A percentile compares a stretch with the other conserved stretches of the same genome.
Evolutionary conservation across 2,888 invertebrate species (phyloP).

Genomic region (Malacosoma neustria): DNA sequence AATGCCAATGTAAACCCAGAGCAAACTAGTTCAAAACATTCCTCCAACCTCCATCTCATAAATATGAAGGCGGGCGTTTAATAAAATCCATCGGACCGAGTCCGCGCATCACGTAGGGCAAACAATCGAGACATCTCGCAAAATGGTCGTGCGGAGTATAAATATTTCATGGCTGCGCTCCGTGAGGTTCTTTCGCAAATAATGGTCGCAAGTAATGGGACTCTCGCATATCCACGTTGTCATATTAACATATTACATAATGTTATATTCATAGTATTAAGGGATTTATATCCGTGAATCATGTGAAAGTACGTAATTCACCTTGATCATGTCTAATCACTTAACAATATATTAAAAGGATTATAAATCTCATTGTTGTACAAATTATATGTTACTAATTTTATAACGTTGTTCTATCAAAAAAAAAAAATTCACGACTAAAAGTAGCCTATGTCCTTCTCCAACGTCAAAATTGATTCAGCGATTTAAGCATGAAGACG

Average conservation of each 20-base stretch:
- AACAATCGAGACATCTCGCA: neutral
- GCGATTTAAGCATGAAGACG: too few relatives aligned
- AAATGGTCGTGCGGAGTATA: neutral
- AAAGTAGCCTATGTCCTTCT: too few relatives aligned
- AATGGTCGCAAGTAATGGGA: neutral
- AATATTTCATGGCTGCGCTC: neutral
- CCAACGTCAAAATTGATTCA: too few relatives aligned
- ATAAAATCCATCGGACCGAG: neutral
- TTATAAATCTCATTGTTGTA: too few relatives aligned
- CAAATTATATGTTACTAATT: too few relatives aligned
- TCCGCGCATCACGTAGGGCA: neutral
- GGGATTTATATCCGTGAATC: too few relatives aligned
- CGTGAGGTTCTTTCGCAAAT: neutral
- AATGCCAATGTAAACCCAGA: too few relatives aligned
- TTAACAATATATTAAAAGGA: too few relatives aligned
- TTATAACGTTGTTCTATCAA: too few relatives aligned
- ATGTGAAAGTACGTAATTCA: too few relatives aligned
- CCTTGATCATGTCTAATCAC: too few relatives aligned
- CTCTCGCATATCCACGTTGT: neutral
- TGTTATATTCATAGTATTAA: neutral
- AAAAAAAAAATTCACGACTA: too few relatives aligned
- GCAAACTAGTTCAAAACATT: neutral
- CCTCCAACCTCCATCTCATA: slow-evolving; percentile 3
- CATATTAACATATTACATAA: neutral
- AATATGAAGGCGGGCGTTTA: neutral